Percentiles rank a stretch among this genome's conserved stretches.
phyloP scores from a whole-genome alignment of 2,888 invertebrate genomes.

The Gymnoscelis rufifasciata region DNA sequence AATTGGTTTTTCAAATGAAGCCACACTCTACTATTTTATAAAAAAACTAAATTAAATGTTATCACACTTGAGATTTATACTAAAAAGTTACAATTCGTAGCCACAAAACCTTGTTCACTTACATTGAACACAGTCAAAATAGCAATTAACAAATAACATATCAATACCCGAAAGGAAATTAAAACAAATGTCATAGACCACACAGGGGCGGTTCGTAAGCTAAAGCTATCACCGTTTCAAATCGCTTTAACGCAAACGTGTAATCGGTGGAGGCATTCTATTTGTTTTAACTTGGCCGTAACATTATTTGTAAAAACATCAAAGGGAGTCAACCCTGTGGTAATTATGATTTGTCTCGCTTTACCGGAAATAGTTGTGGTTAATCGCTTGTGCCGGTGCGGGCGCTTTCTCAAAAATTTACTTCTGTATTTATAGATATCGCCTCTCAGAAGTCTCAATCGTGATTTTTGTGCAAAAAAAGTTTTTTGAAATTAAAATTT shows the following conservation, averaged over 20 bases:
- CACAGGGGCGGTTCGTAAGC: conserved; percentile 62
- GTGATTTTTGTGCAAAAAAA: background rate
- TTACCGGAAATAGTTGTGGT: conserved; percentile 76
- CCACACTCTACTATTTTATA: too few species aligned
- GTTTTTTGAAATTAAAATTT: too few species aligned
- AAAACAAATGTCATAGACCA: conserved; percentile 49
- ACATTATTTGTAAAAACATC: conserved; percentile 76
- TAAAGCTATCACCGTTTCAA: conserved; percentile 72
- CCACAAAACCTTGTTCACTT: too few species aligned
- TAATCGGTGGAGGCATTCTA: conserved; percentile 73
- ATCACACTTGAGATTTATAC: too few species aligned
- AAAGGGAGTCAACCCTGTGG: conserved; percentile 74
- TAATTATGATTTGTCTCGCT: conserved; percentile 76
- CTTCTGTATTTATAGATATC: conserved; percentile 3
- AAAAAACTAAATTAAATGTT: too few species aligned
- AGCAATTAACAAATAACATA: conserved; percentile 11
- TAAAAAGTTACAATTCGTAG: too few species aligned
- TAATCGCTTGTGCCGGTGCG: conserved; percentile 63
- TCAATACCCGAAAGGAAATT: conserved; percentile 40
- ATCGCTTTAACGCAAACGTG: conserved; percentile 75
- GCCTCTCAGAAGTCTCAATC: background rate
- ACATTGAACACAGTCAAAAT: too few species aligned
- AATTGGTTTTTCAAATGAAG: too few species aligned
- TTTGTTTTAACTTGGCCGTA: conserved; percentile 77
- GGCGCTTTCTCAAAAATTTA: conserved; percentile 33